Evolutionary conservation across 2,888 invertebrate species (phyloP).

Genomic region (Ischnura elegans): DNA sequence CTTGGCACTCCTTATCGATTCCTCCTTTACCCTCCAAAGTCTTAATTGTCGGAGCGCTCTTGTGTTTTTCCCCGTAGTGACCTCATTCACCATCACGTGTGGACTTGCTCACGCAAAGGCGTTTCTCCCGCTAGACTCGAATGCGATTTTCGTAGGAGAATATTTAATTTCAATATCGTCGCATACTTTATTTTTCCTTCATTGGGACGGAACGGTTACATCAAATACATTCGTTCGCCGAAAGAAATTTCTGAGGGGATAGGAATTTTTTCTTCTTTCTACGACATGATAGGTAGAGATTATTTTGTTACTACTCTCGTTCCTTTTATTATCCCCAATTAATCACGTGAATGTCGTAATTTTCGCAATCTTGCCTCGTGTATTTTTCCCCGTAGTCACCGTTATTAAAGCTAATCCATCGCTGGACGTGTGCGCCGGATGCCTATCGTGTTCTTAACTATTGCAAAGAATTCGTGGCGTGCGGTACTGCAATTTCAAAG

Average conservation of each 20-base stretch:
- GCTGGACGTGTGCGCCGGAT: not conserved
- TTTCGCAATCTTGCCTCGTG: not conserved
- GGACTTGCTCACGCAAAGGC: slow-evolving; percentile 3
- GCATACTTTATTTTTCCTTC: not conserved
- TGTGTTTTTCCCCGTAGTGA: slow-evolving; percentile 16
- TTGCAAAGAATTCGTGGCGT: not conserved
- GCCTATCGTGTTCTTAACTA: not conserved
- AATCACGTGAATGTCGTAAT: not conserved
- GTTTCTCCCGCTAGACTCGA: not conserved
- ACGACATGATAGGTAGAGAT: no score
- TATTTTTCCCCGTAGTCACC: not conserved
- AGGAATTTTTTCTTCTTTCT: no score
- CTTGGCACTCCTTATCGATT: not conserved
- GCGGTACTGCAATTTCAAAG: not conserved
- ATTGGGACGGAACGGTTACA: not conserved
- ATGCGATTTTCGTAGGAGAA: not conserved
- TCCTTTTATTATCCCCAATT: no score
- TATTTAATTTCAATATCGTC: not conserved
- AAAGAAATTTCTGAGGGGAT: no score
- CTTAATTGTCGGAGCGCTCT: slow-evolving; percentile 2
- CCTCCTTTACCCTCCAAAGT: not conserved
- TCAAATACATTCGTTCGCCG: not conserved
- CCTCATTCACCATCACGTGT: not conserved
- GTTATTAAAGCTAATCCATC: not conserved
- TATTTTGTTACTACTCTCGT: no score